These are phyloP conservation scores for Carpatolechia fugitivella DNA, from an alignment of 2,888 invertebrate species.

Conservation along the genomic window DNA sequence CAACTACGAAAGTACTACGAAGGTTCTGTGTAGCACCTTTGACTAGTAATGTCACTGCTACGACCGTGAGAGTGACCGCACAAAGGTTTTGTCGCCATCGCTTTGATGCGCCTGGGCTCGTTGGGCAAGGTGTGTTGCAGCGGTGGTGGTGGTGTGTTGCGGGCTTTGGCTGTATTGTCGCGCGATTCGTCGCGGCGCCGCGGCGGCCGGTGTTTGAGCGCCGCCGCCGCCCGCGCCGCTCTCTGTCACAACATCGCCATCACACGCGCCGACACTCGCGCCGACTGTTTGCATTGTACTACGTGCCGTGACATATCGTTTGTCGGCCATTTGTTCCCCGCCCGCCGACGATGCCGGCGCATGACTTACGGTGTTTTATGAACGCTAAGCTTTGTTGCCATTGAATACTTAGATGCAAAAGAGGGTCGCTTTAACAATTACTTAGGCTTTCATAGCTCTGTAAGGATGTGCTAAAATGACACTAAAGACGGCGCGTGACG, in stretches of 20 bases:
- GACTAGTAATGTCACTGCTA: neutral
- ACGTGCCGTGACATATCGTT: conserved; percentile 75
- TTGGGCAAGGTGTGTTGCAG: neutral
- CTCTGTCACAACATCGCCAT: conserved; percentile 65
- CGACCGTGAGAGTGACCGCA: conserved; percentile 27
- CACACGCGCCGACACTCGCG: conserved; percentile 67
- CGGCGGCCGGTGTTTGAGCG: conserved; percentile 34
- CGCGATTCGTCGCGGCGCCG: conserved; percentile 69
- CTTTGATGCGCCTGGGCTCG: conserved; percentile 41
- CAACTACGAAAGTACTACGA: neutral
- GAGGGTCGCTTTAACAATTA: conserved; percentile 55
- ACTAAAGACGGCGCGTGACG: conserved; percentile 34
- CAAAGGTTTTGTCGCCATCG: conserved; percentile 59
- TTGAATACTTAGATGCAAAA: conserved; percentile 51
- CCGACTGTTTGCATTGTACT: conserved; percentile 76
- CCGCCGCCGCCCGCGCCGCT: conserved; percentile 41
- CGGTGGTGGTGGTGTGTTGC: conserved; percentile 35
- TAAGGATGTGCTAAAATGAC: conserved; percentile 20
- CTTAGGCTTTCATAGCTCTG: conserved; percentile 45
- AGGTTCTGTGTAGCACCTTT: neutral
- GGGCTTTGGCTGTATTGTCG: conserved; percentile 50
- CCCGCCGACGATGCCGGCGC: conserved; percentile 46
- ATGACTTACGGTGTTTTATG: conserved; percentile 54
- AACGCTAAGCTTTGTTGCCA: conserved; percentile 51
- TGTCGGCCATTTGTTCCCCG: conserved; percentile 39